A percentile compares a stretch with the other conserved stretches of the same genome.
These are phyloP conservation scores for Bradypodion ventrale DNA, from an alignment of 2,797 vertebrate species.

Conservation along the genomic window DNA sequence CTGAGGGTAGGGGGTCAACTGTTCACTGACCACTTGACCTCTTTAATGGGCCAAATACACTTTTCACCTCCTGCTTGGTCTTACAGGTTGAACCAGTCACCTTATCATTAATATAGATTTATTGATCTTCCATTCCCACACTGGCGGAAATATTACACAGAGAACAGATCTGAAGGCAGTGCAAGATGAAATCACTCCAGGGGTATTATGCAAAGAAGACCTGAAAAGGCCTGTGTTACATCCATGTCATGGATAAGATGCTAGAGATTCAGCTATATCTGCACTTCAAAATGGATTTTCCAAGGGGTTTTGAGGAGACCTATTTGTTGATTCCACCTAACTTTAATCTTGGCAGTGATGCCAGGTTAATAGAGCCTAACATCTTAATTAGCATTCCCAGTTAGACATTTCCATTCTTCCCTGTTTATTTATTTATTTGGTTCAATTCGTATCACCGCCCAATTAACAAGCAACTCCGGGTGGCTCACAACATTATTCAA, in stretches of 20 bases:
- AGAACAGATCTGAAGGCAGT: neutral
- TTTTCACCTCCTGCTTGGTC: neutral
- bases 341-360: conserved; percentile 6
- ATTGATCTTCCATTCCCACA: neutral
- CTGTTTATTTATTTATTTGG: no score
- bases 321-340: conserved; percentile 3
- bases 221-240: neutral
- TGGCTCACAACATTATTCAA: no score
- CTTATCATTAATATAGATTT: neutral
- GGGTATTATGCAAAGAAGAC: neutral
- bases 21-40: neutral
- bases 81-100: neutral
- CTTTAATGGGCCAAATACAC: neutral
- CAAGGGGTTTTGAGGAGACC: neutral
- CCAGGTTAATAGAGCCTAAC: conserved; percentile 20
- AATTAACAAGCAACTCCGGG: no score
- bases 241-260: neutral
- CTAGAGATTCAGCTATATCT: neutral
- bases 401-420: conserved; percentile 20
- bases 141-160: neutral
- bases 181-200: neutral
- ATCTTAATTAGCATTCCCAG: conserved; percentile 29
- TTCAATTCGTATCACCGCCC: no score
- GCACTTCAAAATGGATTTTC: conserved; percentile 9
- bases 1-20: neutral